phyloP scores from a whole-genome alignment of 2,888 invertebrate species.

The Lasioglossum morio region DNA sequence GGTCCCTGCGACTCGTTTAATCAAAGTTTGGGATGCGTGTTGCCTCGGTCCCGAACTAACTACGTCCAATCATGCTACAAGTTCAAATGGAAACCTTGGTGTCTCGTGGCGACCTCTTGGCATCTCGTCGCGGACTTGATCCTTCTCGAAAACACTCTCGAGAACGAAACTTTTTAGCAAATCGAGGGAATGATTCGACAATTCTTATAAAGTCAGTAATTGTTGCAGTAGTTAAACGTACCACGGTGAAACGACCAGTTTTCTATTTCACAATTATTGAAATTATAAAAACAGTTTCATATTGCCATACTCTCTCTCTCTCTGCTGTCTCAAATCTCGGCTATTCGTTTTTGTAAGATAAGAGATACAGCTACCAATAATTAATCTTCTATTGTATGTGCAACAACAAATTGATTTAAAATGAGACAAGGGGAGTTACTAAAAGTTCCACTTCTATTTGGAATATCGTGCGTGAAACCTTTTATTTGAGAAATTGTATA shows the following conservation, averaged over 20 bases:
- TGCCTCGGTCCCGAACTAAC: slow-evolving; percentile 77
- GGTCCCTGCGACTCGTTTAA: slow-evolving; percentile 78
- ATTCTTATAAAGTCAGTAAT: not conserved
- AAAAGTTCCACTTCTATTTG: too few species aligned
- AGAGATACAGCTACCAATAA: too few species aligned
- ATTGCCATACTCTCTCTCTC: too few species aligned
- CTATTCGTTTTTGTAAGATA: too few species aligned
- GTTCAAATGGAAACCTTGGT: slow-evolving; percentile 41
- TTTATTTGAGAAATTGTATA: not conserved
- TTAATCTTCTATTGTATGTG: too few species aligned
- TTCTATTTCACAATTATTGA: too few species aligned
- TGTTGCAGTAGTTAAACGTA: not conserved
- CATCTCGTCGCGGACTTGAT: not conserved
- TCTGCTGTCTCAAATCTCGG: too few species aligned
- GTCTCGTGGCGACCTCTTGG: not conserved
- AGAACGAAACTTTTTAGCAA: not conserved
- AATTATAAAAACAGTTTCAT: too few species aligned
- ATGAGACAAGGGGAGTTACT: too few species aligned
- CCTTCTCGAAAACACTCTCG: not conserved
- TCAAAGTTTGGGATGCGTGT: slow-evolving; percentile 82
- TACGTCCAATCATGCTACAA: slow-evolving; percentile 80
- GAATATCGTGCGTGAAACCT: too few species aligned
- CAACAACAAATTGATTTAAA: too few species aligned
- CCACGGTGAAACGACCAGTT: too few species aligned
- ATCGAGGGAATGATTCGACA: not conserved